Evolutionary conservation across 1,140 invertebrate species (phyloP).

Genomic region (Cephus cinctus): DNA sequence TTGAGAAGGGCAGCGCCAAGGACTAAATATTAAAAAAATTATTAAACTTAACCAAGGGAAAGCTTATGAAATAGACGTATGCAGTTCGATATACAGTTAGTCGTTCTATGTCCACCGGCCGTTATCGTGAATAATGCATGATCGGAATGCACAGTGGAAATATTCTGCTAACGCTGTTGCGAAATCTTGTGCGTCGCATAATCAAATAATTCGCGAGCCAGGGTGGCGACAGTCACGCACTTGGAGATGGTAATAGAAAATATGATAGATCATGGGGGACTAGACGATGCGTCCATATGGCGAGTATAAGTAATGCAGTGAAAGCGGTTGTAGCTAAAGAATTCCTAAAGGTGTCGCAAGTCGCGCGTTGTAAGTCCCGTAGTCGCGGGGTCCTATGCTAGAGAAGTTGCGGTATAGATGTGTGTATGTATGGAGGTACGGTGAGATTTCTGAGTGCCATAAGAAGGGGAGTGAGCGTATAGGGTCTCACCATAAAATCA

Average conservation of each 20-base stretch:
- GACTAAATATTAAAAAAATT: conserved; percentile 29
- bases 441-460: background rate
- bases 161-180: too few relatives aligned
- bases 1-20: conserved; percentile 24
- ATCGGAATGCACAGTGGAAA: too few relatives aligned
- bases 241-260: too few relatives aligned
- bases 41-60: too few relatives aligned
- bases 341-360: conserved; percentile 18
- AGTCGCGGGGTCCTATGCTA: background rate
- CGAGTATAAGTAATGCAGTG: conserved; percentile 31
- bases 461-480: background rate
- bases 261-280: too few relatives aligned
- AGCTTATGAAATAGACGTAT: background rate
- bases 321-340: conserved; percentile 29
- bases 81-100: too few relatives aligned
- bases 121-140: too few relatives aligned
- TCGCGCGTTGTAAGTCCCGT: background rate
- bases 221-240: too few relatives aligned
- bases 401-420: background rate
- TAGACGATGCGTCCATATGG: conserved; percentile 38
- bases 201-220: too few relatives aligned
- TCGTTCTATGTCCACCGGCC: too few relatives aligned
- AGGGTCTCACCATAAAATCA: too few relatives aligned
- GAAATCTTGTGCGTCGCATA: too few relatives aligned
- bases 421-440: background rate